Conservation (phyloP, 2,888 invertebrate genomes). For the Zaprionus lineosus region DNA sequence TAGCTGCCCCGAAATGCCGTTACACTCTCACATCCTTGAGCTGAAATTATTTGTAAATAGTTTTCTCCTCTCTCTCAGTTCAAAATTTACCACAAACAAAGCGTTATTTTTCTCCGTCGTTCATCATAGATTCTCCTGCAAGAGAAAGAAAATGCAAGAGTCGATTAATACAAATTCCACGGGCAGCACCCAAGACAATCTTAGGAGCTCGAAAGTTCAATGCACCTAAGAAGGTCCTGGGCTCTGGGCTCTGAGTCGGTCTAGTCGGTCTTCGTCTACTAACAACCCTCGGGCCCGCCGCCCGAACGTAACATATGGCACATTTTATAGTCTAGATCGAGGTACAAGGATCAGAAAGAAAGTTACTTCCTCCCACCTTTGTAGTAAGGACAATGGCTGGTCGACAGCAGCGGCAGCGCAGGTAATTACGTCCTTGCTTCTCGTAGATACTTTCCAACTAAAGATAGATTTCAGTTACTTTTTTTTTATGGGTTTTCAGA, state of each 20-base stretch:
- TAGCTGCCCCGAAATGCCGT: conserved; percentile 45
- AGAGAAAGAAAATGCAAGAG: conserved; percentile 25
- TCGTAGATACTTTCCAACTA: conserved; percentile 9
- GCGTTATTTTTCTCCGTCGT: conserved; percentile 81
- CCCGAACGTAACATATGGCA: conserved; percentile 55
- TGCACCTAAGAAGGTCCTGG: conserved; percentile 57
- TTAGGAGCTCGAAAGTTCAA: conserved; percentile 59
- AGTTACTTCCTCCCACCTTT: conserved; percentile 59
- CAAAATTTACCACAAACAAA: conserved; percentile 80
- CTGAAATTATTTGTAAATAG: conserved; percentile 5
- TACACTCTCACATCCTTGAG: conserved; percentile 30
- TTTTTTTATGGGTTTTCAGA: background rate
- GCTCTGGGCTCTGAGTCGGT: too few relatives aligned
- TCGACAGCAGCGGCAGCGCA: conserved; percentile 50
- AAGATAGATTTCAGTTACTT: too few relatives aligned
- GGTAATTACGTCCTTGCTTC: conserved; percentile 65
- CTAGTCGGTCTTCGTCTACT: too few relatives aligned
- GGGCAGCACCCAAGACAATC: conserved; percentile 2
- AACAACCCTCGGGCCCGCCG: conserved; percentile 42
- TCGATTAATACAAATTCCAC: conserved; percentile 9
- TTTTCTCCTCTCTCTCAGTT: background rate
- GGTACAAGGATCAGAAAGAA: conserved; percentile 42
- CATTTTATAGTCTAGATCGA: conserved; percentile 30
- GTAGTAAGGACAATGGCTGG: conserved; percentile 27
- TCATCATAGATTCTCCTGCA: conserved; percentile 82